Evolutionary conservation across 2,888 invertebrate species (phyloP).

Genomic region (Apodemia mormo): DNA sequence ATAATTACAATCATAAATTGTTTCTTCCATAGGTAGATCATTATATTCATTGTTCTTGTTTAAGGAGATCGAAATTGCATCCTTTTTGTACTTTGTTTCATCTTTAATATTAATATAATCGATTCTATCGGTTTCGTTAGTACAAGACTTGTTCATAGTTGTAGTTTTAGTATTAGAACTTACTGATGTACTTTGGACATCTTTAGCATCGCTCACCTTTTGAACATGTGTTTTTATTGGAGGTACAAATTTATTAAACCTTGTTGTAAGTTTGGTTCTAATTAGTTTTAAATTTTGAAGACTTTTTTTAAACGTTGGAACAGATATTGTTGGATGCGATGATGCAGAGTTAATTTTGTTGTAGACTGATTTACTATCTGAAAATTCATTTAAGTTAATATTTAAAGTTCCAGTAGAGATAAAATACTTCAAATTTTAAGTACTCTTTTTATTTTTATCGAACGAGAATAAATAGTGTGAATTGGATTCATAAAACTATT

Average conservation of each 20-base stretch:
- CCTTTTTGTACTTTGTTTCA: not conserved
- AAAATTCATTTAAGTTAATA: not conserved
- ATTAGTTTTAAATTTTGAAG: not conserved
- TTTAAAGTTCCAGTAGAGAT: not conserved
- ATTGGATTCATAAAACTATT: too few species aligned
- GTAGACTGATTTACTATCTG: slow-evolving; percentile 4
- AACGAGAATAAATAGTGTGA: too few species aligned
- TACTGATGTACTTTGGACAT: not conserved
- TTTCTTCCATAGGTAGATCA: not conserved
- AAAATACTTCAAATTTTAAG: too few species aligned
- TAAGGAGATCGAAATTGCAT: not conserved
- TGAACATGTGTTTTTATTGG: slow-evolving; percentile 43
- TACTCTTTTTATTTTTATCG: too few species aligned
- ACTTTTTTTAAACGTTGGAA: not conserved
- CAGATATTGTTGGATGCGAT: not conserved
- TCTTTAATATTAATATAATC: not conserved
- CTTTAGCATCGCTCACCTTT: not conserved
- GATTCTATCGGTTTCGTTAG: not conserved
- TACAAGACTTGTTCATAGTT: not conserved
- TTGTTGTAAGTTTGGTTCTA: slow-evolving; percentile 32
- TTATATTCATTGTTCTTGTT: not conserved
- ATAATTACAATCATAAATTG: not conserved
- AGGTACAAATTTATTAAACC: slow-evolving; percentile 52
- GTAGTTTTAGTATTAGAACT: not conserved
- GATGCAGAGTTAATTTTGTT: not conserved